Evolutionary conservation across 1,140 invertebrate species (phyloP).

Genomic region (Lineus longissimus): DNA sequence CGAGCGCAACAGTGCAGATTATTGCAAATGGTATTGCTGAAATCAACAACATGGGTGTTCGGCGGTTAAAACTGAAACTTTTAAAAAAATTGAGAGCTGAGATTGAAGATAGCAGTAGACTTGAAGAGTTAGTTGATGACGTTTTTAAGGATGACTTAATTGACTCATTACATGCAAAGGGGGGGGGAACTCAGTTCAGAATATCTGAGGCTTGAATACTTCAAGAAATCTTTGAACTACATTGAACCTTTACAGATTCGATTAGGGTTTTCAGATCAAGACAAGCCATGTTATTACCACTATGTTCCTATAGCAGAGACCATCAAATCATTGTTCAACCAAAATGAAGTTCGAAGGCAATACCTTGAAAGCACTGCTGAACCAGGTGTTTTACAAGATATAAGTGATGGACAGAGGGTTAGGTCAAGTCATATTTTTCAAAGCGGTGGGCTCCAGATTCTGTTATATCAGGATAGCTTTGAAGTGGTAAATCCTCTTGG

Average conservation of each 20-base stretch:
- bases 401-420: neutral
- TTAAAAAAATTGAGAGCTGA: neutral
- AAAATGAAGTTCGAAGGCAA: neutral
- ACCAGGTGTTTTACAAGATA: neutral
- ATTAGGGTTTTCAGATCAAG: neutral
- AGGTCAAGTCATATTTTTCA: neutral
- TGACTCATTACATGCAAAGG: neutral
- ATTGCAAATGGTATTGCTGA: neutral
- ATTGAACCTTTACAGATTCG: neutral
- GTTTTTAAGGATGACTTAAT: neutral
- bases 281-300: neutral
- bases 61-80: neutral
- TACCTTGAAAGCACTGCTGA: neutral
- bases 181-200: neutral
- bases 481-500: constrained; percentile 1
- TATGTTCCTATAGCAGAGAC: neutral
- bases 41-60: neutral
- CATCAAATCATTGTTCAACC: neutral
- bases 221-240: neutral
- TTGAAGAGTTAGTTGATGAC: neutral
- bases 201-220: neutral
- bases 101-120: neutral
- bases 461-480: constrained; percentile 3
- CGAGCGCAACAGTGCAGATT: neutral
- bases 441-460: neutral